phyloP scores from a whole-genome alignment of 1,140 invertebrate species.

The Aleiodes sp. region DNA sequence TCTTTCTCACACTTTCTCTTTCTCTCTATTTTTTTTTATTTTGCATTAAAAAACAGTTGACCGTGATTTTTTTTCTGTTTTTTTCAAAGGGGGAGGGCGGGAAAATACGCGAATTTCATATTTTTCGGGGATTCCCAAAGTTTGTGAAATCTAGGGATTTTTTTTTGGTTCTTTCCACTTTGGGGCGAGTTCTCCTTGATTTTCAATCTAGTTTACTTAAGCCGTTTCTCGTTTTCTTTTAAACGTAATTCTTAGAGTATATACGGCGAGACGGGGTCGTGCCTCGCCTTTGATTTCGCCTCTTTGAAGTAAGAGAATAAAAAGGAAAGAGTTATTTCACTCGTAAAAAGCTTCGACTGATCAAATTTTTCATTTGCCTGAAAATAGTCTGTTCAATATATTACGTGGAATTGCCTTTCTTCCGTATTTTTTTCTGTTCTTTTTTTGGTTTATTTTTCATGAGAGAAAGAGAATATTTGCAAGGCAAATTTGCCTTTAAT shows the following conservation, averaged over 20 bases:
- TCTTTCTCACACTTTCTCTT: constrained; percentile 45
- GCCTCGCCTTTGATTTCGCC: neutral
- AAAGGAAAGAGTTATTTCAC: neutral
- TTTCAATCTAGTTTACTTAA: no score
- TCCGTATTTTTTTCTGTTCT: no score
- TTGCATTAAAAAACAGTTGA: neutral
- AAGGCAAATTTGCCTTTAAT: constrained; percentile 23
- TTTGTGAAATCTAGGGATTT: no score
- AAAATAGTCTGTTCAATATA: constrained; percentile 16
- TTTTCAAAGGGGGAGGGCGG: neutral
- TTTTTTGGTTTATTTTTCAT: no score
- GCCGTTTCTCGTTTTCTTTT: no score
- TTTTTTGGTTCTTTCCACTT: no score
- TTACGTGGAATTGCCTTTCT: constrained; percentile 13
- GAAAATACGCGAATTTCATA: no score
- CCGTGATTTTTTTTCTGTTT: neutral
- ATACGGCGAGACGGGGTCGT: neutral
- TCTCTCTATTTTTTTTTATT: constrained; percentile 30
- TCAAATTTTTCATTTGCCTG: constrained; percentile 5
- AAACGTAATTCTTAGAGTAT: constrained; percentile 1
- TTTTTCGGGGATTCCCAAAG: no score
- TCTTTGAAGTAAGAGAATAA: neutral
- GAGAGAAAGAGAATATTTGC: constrained; percentile 14
- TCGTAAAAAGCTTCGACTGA: neutral
- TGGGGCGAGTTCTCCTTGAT: no score